Percentiles rank a stretch among this genome's conserved stretches.
phyloP scores from a whole-genome alignment of 2,113 vertebrate species.

The Carettochelys insculpta region DNA sequence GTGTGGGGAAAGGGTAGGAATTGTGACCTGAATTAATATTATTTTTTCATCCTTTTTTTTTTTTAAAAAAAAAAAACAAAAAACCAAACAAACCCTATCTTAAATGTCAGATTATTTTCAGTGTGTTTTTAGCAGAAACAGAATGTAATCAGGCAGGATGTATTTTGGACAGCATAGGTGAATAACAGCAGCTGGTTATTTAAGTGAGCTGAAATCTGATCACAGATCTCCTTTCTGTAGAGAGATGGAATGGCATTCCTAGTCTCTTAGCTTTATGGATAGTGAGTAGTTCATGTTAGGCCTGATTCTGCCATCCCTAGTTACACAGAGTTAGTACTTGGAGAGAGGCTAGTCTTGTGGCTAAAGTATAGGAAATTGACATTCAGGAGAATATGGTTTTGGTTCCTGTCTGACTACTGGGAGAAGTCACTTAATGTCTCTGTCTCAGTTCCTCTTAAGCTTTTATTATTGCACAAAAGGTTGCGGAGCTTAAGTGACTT shows the following conservation, averaged over 20 bases:
- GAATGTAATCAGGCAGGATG: background rate
- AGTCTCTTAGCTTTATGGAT: background rate
- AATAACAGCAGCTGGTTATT: background rate
- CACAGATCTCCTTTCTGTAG: background rate
- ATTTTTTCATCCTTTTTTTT: constrained; percentile 28
- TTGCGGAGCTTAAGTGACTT: background rate
- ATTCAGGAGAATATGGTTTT: background rate
- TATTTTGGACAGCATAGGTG: constrained; percentile 21
- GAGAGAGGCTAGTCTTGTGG: background rate
- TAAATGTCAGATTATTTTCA: constrained; percentile 40
- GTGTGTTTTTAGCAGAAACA: too few relatives aligned
- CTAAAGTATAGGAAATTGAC: background rate
- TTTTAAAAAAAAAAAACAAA: too few relatives aligned
- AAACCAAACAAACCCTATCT: constrained; percentile 3
- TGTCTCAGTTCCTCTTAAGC: background rate
- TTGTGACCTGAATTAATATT: constrained; percentile 38
- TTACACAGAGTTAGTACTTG: background rate
- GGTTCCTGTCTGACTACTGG: background rate
- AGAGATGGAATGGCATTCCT: background rate
- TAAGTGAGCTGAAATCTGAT: constrained; percentile 12
- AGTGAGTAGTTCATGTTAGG: background rate
- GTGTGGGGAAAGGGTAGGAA: background rate
- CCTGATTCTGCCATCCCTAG: background rate
- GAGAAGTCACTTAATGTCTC: background rate
- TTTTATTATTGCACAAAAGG: background rate